Conservation (phyloP, 2,888 invertebrate species). For the Steromphala cineraria region DNA sequence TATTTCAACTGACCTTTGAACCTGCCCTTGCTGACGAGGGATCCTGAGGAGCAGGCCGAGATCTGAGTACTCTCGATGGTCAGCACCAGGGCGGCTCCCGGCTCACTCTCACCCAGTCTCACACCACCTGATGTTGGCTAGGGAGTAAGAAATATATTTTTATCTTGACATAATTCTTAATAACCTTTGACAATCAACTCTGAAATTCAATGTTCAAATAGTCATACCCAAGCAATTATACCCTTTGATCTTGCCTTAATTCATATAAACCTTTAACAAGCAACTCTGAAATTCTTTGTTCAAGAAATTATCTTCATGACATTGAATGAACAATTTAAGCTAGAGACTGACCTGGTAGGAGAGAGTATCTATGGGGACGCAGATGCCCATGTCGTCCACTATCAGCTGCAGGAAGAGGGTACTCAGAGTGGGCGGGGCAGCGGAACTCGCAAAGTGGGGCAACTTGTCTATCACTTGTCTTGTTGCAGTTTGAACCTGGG, state of each 20-base stretch:
- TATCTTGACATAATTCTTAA: too few species aligned
- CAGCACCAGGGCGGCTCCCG: conserved; percentile 89
- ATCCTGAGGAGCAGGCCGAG: conserved; percentile 95
- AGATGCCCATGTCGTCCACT: conserved; percentile 97
- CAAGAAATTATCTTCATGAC: too few species aligned
- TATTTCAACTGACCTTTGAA: conserved; percentile 74
- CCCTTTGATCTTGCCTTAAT: too few species aligned
- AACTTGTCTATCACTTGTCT: conserved; percentile 83
- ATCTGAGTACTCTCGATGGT: conserved; percentile 98
- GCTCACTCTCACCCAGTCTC: conserved; percentile 64
- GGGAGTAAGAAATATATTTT: too few species aligned
- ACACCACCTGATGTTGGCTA: conserved; percentile 30
- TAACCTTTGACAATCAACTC: too few species aligned
- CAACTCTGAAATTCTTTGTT: too few species aligned
- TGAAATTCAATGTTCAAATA: too few species aligned
- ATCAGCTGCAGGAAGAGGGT: conserved; percentile 94
- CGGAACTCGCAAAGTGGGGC: conserved; percentile 70
- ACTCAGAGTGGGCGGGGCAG: conserved; percentile 79
- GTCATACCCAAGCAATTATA: too few species aligned
- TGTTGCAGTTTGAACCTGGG: conserved; percentile 74
- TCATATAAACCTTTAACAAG: too few species aligned
- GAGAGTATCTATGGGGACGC: conserved; percentile 90
- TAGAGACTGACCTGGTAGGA: conserved; percentile 71
- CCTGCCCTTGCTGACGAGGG: conserved; percentile 91
- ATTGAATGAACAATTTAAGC: too few species aligned